Evolutionary conservation across 2,888 invertebrate genomes (phyloP).

Genomic region (Diarsia brunnea): DNA sequence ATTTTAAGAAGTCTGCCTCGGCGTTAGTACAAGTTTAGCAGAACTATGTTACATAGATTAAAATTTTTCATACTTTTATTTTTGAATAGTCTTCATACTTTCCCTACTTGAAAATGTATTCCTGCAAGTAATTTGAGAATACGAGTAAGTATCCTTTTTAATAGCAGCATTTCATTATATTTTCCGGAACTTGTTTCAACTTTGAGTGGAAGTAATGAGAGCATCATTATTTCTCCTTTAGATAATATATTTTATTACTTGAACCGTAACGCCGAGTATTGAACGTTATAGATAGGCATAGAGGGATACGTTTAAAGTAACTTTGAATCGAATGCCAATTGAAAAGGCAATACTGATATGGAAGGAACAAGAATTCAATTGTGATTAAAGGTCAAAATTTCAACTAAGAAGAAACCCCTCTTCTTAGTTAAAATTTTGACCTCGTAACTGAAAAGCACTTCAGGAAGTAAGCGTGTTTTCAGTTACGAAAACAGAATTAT

Average conservation of each 20-base stretch:
- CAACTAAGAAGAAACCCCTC: too few relatives aligned
- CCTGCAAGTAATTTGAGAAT: not conserved
- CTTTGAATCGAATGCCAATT: not conserved
- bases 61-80: not conserved
- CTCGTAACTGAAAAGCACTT: not conserved
- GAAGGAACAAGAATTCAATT: too few relatives aligned
- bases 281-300: not conserved
- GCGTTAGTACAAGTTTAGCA: not conserved
- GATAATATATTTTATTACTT: slow-evolving; percentile 8
- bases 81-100: slow-evolving; percentile 8
- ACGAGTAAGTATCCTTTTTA: not conserved
- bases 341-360: not conserved
- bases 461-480: not conserved
- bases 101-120: not conserved
- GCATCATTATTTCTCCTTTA: slow-evolving; percentile 42
- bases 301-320: not conserved
- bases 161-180: slow-evolving; percentile 21
- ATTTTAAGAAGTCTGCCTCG: slow-evolving; percentile 19
- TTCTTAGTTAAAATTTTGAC: not conserved
- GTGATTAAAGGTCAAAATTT: too few relatives aligned
- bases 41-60: not conserved
- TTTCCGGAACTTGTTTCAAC: slow-evolving; percentile 21
- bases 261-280: slow-evolving; percentile 4
- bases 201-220: slow-evolving; percentile 42
- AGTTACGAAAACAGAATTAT: not conserved